These are phyloP conservation scores for Dolichopus griseipennis DNA, from an alignment of 2,888 invertebrate genomes.

Conservation along the genomic window DNA sequence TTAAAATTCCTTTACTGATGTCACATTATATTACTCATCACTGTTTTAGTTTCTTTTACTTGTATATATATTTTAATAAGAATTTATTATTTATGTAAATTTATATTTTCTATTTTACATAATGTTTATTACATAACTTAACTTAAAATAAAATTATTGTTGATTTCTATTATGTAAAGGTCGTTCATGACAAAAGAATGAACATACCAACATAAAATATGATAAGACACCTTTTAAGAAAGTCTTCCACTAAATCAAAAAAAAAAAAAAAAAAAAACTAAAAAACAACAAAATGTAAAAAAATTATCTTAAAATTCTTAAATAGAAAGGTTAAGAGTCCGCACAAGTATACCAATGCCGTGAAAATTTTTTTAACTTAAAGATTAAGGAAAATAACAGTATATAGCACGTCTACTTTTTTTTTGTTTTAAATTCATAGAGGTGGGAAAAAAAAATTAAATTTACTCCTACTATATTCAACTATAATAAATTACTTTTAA, in stretches of 20 bases:
- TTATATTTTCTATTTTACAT: not conserved
- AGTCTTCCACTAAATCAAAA: not conserved
- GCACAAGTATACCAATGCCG: not conserved
- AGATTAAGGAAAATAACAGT: not conserved
- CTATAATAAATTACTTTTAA: not conserved
- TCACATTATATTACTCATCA: not conserved
- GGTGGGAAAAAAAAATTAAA: not conserved
- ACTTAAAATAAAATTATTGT: not conserved
- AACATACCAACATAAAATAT: not conserved
- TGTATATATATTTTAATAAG: no score
- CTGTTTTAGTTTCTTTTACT: not conserved
- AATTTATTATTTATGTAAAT: not conserved
- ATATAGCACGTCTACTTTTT: not conserved
- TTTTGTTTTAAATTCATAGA: no score
- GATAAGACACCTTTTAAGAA: slow-evolving; percentile 4
- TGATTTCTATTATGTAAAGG: not conserved
- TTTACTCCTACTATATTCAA: not conserved
- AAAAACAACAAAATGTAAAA: not conserved
- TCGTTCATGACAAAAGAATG: no score
- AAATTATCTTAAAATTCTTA: not conserved
- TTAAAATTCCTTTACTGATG: no score
- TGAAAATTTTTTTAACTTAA: not conserved
- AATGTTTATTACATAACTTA: not conserved
- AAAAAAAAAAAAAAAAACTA: not conserved
- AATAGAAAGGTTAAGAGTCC: not conserved